Percentiles rank a stretch among this genome's conserved stretches.
Evolutionary conservation across 2,888 invertebrate species (phyloP).

Genomic region (Leptinotarsa juncta): DNA sequence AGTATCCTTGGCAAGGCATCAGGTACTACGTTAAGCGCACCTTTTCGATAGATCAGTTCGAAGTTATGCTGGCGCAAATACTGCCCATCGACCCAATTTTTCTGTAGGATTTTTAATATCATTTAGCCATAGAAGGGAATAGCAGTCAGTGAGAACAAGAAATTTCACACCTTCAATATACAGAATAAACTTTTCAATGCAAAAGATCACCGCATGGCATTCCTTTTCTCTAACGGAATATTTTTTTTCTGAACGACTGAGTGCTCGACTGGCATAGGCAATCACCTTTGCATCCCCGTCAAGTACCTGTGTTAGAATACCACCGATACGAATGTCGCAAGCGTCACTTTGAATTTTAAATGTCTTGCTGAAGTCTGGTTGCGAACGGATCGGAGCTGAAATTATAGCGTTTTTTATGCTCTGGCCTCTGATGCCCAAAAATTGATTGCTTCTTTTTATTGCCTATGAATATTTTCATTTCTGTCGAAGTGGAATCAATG

Average conservation of each 20-base stretch:
- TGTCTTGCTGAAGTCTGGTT: no score
- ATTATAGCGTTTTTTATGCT: no score
- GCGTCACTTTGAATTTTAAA: no score
- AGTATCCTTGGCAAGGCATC: constrained; percentile 35
- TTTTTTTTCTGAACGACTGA: constrained; percentile 49
- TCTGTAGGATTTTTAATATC: constrained; percentile 43
- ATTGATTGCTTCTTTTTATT: no score
- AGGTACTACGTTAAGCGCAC: constrained; percentile 32
- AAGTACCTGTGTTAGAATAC: constrained; percentile 44
- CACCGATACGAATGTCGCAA: not conserved
- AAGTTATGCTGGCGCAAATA: constrained; percentile 39
- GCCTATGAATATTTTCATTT: no score
- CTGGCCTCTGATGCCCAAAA: no score
- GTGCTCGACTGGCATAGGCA: constrained; percentile 48
- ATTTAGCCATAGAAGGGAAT: constrained; percentile 43
- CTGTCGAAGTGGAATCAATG: no score
- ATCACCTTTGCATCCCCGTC: constrained; percentile 48
- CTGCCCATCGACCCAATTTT: constrained; percentile 45
- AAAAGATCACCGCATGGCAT: constrained; percentile 46
- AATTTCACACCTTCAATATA: constrained; percentile 45
- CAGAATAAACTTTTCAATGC: constrained; percentile 49
- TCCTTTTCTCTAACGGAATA: constrained; percentile 37
- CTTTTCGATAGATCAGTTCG: constrained; percentile 42
- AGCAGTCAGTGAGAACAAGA: constrained; percentile 45
- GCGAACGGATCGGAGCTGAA: no score